A percentile compares a stretch with the other conserved stretches of the same genome.
These are phyloP conservation scores for Morpho helenor DNA, from an alignment of 2,888 invertebrate species.

Conservation along the genomic window DNA sequence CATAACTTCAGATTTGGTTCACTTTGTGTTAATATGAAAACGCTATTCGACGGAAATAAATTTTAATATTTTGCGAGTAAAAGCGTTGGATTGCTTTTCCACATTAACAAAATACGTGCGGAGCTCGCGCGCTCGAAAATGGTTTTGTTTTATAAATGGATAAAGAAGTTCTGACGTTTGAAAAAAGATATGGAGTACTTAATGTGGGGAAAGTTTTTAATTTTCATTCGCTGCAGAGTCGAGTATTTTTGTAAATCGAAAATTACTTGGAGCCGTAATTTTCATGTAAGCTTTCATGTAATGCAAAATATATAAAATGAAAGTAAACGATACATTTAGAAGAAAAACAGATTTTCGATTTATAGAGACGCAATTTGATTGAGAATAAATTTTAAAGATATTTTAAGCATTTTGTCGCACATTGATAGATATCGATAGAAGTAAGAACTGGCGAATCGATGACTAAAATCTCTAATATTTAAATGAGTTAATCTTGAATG, in stretches of 20 bases:
- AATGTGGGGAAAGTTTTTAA: neutral
- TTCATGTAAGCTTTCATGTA: neutral
- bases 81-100: slow-evolving; percentile 13
- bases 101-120: slow-evolving; percentile 11
- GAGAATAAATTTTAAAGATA: too few relatives aligned
- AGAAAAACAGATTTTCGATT: too few relatives aligned
- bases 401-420: too few relatives aligned
- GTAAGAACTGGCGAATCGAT: too few relatives aligned
- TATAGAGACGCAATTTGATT: too few relatives aligned
- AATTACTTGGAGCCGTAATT: neutral
- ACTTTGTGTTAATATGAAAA: slow-evolving; percentile 17
- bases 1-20: slow-evolving; percentile 14
- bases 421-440: too few relatives aligned
- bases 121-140: neutral
- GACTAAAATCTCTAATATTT: too few relatives aligned
- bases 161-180: neutral
- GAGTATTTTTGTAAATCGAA: neutral
- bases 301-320: too few relatives aligned
- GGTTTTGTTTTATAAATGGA: slow-evolving; percentile 7
- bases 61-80: slow-evolving; percentile 15
- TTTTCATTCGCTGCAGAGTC: neutral
- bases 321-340: too few relatives aligned
- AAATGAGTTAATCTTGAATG: too few relatives aligned
- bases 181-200: neutral
- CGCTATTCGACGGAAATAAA: slow-evolving; percentile 14